Base-by-base conservation (phyloP, 2,888 invertebrate species). In the Ptilodon capucinus region DNA sequence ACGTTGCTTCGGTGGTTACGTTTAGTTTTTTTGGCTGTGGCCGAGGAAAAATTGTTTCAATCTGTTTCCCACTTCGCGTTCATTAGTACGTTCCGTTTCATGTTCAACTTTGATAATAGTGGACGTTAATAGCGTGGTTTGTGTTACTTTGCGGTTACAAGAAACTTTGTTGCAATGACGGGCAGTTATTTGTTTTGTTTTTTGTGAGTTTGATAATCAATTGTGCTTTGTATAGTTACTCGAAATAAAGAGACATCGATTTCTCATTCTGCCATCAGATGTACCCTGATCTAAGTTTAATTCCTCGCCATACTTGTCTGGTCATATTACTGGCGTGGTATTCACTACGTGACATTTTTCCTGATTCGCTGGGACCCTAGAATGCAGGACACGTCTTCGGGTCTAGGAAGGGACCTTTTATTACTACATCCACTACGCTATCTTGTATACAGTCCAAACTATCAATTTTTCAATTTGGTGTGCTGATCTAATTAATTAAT, bases 291-390 rank as follows among this genome's bases (percentile, higher is more conserved):
- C 7, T 35, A 16, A 16, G 5, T 42, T 32, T 32, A 32, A 40
- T 46, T 40, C 38, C n/a, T 14, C 32, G 11, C 16, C 38, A 41
- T 46, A 36, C 23, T 46, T 60, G 44, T 51, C 44, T 60, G 61
- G 71, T 71, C 72, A 73, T 76, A 72, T 71, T 73, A 64, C 51
- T 56, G 51, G 60, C 57, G 64, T 41, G 71, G 74, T 68, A 65
- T 71, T 66, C 59, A 57, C 46, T 74, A 84, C 84, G 86, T 84
- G 86, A 85, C 78, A 62, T 56, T 72, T 76, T 79, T 84, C 68
- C 71, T 50, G 71, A 81, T 72, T 60, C 54, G 45, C 50, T 44
- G 49, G 52, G 61, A 58, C 55, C 60, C 57, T 47, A 49, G 53
- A 61, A 80, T 81, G 68, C 81, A 52, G 59, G 65, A 64, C 81